phyloP scores from a whole-genome alignment of 2,797 vertebrate species.

The Toxotes lorentzi region DNA sequence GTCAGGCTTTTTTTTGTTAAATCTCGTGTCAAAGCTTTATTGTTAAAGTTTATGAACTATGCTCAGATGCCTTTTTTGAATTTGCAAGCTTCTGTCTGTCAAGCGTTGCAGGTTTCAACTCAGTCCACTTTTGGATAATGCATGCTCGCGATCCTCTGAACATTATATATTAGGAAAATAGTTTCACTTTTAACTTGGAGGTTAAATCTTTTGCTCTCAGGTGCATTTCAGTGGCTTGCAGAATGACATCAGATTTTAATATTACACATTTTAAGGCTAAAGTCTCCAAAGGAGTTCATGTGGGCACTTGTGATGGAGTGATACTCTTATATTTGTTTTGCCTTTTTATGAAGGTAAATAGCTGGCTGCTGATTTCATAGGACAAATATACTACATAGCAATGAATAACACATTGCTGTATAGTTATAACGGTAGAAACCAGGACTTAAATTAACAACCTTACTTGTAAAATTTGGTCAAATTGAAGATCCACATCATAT shows the following conservation, averaged over 20 bases:
- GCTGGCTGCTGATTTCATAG: not conserved
- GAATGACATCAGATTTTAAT: not conserved
- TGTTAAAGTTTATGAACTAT: constrained; percentile 23
- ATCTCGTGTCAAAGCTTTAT: constrained; percentile 35
- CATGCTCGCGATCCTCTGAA: constrained; percentile 22
- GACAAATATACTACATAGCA: not conserved
- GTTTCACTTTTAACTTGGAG: constrained; percentile 20
- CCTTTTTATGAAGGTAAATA: constrained; percentile 14
- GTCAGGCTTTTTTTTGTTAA: constrained; percentile 30
- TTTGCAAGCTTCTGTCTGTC: not conserved
- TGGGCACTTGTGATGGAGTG: not conserved
- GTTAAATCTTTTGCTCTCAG: constrained; percentile 13
- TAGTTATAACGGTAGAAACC: not conserved
- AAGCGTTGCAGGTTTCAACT: constrained; percentile 18
- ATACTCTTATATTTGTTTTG: not conserved
- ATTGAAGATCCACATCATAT: not conserved
- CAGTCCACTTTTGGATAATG: constrained; percentile 21
- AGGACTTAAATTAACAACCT: not conserved
- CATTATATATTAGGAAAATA: not conserved
- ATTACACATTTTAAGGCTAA: not conserved
- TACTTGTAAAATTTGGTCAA: not conserved
- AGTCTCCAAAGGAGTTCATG: constrained; percentile 13
- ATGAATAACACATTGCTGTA: not conserved
- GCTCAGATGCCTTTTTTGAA: constrained; percentile 15
- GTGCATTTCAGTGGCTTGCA: not conserved